Conservation (phyloP, 37 sponge, comb jelly and placozoan species). For the Tethya wilhelma region DNA sequence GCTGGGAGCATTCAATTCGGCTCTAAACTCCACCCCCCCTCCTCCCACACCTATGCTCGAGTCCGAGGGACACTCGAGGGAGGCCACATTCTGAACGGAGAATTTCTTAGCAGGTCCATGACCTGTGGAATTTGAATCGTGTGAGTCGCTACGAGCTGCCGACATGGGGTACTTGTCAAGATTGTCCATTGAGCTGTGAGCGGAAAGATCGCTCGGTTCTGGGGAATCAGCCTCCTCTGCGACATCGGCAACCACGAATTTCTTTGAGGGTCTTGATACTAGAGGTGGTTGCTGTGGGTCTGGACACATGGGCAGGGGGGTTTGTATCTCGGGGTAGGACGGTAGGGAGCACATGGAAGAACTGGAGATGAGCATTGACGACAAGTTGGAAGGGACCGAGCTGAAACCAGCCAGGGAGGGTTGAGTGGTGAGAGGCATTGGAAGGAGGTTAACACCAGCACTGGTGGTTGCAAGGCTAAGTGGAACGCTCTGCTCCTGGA, state of each 20-base stretch:
- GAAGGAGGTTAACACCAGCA: too few relatives aligned
- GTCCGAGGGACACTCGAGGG: slow-evolving; percentile 14
- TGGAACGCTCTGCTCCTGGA: too few relatives aligned
- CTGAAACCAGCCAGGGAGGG: too few relatives aligned
- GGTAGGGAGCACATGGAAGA: background rate
- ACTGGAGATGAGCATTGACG: too few relatives aligned
- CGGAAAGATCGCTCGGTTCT: slow-evolving; percentile 11
- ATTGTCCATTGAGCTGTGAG: slow-evolving; percentile 34
- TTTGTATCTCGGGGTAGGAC: background rate
- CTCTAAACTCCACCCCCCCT: background rate
- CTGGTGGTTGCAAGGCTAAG: too few relatives aligned
- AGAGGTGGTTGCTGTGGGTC: too few relatives aligned
- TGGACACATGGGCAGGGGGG: background rate
- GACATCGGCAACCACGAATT: slow-evolving; percentile 37
- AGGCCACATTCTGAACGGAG: background rate
- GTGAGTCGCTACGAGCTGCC: too few relatives aligned
- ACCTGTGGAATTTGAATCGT: background rate
- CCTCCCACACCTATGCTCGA: background rate
- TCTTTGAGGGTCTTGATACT: background rate
- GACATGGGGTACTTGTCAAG: background rate
- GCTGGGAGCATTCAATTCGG: background rate
- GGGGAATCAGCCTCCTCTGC: slow-evolving; percentile 22
- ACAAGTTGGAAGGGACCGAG: too few relatives aligned
- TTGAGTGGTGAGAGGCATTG: too few relatives aligned
- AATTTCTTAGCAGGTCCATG: background rate